These are phyloP conservation scores for Homalodisca vitripennis DNA, from an alignment of 1,140 invertebrate genomes.

Conservation along the genomic window DNA sequence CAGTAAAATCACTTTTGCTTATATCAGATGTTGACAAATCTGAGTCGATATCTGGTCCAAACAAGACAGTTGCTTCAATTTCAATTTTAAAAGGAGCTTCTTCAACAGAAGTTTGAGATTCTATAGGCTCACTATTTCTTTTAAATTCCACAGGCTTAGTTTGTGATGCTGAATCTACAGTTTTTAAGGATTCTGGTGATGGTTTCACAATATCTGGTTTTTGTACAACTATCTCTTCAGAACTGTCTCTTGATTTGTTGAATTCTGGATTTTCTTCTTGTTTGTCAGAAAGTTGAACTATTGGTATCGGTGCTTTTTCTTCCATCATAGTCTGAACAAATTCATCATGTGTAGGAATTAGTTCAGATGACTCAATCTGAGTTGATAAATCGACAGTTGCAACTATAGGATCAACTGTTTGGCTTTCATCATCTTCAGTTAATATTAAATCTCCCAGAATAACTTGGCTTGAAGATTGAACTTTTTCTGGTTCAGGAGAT, in stretches of 20 bases:
- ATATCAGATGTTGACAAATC: constrained; percentile 6
- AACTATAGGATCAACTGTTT: constrained; percentile 36
- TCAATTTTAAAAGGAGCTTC: constrained; percentile 28
- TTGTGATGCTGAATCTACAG: constrained; percentile 2
- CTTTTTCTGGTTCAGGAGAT: constrained; percentile 37
- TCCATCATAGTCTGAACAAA: constrained; percentile 43
- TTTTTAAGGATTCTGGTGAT: not conserved
- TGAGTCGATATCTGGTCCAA: not conserved
- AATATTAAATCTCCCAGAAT: constrained; percentile 46
- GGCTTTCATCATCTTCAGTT: constrained; percentile 46
- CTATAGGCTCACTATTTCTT: not conserved
- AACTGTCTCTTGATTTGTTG: not conserved
- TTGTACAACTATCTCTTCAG: not conserved
- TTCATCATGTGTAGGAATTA: constrained; percentile 42
- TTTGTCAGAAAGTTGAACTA: constrained; percentile 7
- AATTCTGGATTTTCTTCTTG: not conserved
- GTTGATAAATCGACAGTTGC: constrained; percentile 41
- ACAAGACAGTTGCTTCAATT: constrained; percentile 28
- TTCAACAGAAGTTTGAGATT: not conserved
- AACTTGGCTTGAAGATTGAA: constrained; percentile 50
- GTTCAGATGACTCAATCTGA: constrained; percentile 44
- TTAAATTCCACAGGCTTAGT: not conserved
- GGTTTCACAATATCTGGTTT: not conserved
- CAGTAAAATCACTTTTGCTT: not conserved
- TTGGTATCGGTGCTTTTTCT: not conserved